Conservation (phyloP, 2,797 vertebrate genomes). For the Trichosurus vulpecula region DNA sequence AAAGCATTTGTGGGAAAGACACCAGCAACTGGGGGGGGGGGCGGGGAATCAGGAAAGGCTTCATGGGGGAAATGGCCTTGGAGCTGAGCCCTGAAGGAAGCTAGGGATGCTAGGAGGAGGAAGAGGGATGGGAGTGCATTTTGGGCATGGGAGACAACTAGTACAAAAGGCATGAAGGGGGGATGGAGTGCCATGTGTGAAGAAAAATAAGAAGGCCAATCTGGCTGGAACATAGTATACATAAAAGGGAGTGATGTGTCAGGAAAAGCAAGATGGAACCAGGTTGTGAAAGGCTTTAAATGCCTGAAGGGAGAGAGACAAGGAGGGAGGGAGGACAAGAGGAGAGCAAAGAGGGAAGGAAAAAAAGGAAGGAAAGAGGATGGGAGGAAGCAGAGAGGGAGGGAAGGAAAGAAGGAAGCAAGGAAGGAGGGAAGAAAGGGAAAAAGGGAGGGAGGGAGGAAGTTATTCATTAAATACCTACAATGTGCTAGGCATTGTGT, state of each 20-base stretch:
- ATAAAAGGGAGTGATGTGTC: background rate
- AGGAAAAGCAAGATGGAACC: background rate
- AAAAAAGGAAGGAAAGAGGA: background rate
- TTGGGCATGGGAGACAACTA: background rate
- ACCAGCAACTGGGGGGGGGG: no score
- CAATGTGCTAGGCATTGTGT: background rate
- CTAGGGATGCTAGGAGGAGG: no score
- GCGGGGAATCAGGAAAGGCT: background rate
- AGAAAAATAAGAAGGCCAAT: background rate
- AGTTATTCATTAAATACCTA: background rate
- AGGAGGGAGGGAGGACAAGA: background rate
- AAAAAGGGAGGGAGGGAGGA: background rate
- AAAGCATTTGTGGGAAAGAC: background rate
- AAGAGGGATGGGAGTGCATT: no score
- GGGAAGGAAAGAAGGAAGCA: no score
- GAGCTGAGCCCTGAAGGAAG: background rate
- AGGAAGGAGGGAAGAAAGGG: no score
- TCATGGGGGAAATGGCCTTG: background rate
- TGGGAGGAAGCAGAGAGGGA: background rate
- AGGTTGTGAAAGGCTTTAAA: background rate
- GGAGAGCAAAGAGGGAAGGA: background rate
- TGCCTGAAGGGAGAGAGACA: background rate
- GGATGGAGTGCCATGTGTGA: background rate
- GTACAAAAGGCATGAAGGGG: background rate
- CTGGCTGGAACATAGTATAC: background rate